phyloP scores from a whole-genome alignment of 2,888 invertebrate genomes.

The Yponomeuta malinellus region DNA sequence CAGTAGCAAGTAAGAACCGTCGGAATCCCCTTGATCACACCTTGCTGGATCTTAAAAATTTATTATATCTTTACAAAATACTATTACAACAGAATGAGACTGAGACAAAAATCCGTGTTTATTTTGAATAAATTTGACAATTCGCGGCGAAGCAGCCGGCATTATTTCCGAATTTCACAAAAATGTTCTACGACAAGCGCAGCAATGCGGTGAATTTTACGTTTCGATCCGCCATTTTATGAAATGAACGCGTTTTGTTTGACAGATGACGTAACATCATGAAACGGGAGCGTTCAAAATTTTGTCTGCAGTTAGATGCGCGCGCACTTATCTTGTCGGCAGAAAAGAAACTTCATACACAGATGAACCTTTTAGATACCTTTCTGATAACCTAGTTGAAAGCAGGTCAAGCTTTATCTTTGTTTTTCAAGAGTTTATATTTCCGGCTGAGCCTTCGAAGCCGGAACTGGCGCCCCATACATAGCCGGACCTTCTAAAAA shows the following conservation, averaged over 20 bases:
- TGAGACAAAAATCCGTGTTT: constrained; percentile 19
- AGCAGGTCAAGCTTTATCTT: too few species aligned
- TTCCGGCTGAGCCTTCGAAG: too few species aligned
- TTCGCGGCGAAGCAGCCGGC: constrained; percentile 38
- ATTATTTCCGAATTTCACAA: constrained; percentile 39
- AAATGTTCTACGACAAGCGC: constrained; percentile 33
- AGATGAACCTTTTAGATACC: too few species aligned
- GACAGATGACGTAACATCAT: background rate
- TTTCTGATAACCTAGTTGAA: too few species aligned
- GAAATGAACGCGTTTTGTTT: constrained; percentile 11
- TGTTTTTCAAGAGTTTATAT: too few species aligned
- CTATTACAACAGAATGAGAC: background rate
- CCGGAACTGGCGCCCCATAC: too few species aligned
- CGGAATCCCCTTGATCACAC: background rate
- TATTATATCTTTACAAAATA: background rate
- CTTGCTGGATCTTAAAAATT: background rate
- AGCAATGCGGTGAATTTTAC: constrained; percentile 42
- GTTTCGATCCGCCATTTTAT: constrained; percentile 41
- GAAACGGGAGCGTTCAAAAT: background rate
- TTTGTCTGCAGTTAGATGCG: background rate
- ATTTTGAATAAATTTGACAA: constrained; percentile 39
- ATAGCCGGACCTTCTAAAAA: background rate
- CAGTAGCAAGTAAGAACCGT: background rate
- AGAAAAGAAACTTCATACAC: too few species aligned
- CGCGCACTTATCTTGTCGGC: too few species aligned